Base-by-base conservation (phyloP, 2,888 invertebrate genomes). In the Thelaira solivaga region DNA sequence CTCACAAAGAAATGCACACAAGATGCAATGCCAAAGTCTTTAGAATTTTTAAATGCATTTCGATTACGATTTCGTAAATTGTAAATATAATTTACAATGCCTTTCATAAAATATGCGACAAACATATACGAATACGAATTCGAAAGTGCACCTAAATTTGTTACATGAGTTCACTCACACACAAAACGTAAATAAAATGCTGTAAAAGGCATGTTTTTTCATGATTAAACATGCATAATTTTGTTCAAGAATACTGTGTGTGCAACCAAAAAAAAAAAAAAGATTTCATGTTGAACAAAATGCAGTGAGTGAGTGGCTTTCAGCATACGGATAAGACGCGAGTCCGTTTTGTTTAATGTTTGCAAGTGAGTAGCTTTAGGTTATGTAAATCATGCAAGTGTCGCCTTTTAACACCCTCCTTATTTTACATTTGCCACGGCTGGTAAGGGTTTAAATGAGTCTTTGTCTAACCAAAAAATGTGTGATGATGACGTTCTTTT, bases 401-500 rank as follows among this genome's bases (percentile, higher is more conserved):
- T 74, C 78, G 74, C 78, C 78, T 78, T 74, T 74, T 53, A 74
- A 74, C 78, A 74, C 74, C 74, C 64, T n/a, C 53, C 45, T 34
- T 61, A 36, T 24, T 67, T 39, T 39, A 49, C 16, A 24, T 20
- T 20, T 34, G 0, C 18, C 10, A 31, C 11, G n/a, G 10, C 4
- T 2, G 26, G 53, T 41, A 34, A 22, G 61, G 67, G 61, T 31
- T 51, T 45, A 31, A 65, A 47, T n/a, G 11, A 8, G 26, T 41
- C 29, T 34, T 68, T 53, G 53, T 68, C 74, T 75, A 39, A 26
- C 47, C 7, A n/a, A n/a, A 45, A 64, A 75, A 68, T 74, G 78
- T 74, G 78, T 78, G 78, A 74, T 69, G 74, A 69, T 74, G 78
- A 78, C 74, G 65, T 74, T 65, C 74, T 69, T 78, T 74, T 64